These are phyloP conservation scores for Anneissia japonica DNA, from an alignment of 35 echinoderm and acorn worm species.

Conservation along the genomic window DNA sequence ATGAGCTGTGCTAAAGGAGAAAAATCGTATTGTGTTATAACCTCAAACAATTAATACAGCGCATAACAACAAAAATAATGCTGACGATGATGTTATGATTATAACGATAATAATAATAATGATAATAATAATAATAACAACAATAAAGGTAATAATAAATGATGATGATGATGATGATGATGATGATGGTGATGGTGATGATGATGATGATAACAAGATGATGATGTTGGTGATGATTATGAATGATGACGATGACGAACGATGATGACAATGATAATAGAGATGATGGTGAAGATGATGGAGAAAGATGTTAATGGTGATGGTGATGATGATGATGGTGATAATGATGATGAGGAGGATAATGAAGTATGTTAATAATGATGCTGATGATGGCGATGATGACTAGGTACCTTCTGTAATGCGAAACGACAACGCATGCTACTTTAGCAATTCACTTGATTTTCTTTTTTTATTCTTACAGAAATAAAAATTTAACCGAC, in stretches of 20 bases:
- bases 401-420: neutral
- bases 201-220: constrained; percentile 17
- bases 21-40: too few relatives aligned
- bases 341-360: constrained; percentile 11
- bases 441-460: neutral
- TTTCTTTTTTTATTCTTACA: neutral
- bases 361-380: neutral
- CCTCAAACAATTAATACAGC: too few relatives aligned
- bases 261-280: too few relatives aligned
- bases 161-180: constrained; percentile 27
- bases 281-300: neutral
- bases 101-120: neutral
- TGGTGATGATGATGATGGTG: constrained; percentile 16
- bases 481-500: neutral
- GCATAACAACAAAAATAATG: neutral
- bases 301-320: neutral
- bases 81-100: neutral
- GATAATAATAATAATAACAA: constrained; percentile 10
- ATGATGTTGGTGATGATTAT: neutral
- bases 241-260: too few relatives aligned
- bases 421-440: neutral
- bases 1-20: too few relatives aligned
- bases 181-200: constrained; percentile 21
- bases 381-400: constrained; percentile 15
- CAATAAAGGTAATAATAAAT: constrained; percentile 3